phyloP scores from a whole-genome alignment of 2,888 invertebrate species.

The Pristionchus exspectatus region DNA sequence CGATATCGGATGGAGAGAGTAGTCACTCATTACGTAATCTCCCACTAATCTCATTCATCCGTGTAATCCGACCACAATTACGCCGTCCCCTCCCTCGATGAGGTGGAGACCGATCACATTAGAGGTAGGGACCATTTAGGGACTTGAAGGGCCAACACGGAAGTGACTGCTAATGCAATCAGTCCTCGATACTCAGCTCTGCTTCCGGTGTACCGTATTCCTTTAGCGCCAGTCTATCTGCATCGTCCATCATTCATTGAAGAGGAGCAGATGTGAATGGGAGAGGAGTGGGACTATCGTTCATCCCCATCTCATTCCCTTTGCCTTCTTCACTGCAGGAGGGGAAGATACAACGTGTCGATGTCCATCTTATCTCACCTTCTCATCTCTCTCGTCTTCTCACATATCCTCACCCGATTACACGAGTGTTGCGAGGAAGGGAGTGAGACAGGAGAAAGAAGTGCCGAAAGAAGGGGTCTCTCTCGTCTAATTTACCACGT shows the following conservation, averaged over 20 bases:
- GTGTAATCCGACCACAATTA: slow-evolving; percentile 19
- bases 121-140: neutral
- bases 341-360: neutral
- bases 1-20: neutral
- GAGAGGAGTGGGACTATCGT: neutral
- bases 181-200: neutral
- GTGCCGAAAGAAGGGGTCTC: neutral
- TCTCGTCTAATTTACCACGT: neutral
- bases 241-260: neutral
- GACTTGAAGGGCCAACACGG: neutral
- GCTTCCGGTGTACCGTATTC: neutral
- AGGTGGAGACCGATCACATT: neutral
- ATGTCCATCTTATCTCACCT: neutral
- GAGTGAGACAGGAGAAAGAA: neutral
- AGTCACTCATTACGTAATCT: neutral
- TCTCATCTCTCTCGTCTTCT: neutral
- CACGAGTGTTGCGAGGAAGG: neutral
- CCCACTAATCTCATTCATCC: slow-evolving; percentile 6
- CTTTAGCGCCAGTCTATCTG: slow-evolving; percentile 9
- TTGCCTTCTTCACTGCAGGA: neutral
- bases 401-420: neutral
- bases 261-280: neutral
- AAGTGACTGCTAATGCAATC: neutral
- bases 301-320: neutral
- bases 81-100: neutral